These are phyloP conservation scores for Electrophaes corylata DNA, from an alignment of 2,888 invertebrate species.

Conservation along the genomic window DNA sequence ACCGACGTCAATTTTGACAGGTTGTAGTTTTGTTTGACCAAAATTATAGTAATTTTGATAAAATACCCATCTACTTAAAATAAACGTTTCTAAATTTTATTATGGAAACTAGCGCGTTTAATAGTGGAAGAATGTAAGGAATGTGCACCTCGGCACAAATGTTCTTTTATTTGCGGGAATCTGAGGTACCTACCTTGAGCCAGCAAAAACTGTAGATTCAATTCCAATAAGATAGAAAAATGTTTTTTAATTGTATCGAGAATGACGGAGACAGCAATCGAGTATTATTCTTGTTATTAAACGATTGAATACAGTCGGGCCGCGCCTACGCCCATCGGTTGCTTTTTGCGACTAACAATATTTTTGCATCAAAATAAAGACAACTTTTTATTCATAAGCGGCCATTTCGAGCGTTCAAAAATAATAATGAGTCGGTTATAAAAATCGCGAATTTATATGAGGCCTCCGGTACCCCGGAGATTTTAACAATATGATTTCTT, in stretches of 20 bases:
- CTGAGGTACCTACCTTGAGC: conserved; percentile 29
- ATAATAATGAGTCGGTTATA: conserved; percentile 80
- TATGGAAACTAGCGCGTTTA: conserved; percentile 59
- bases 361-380: conserved; percentile 78
- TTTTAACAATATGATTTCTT: conserved; percentile 79
- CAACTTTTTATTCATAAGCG: conserved; percentile 77
- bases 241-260: conserved; percentile 48
- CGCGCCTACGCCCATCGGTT: conserved; percentile 47
- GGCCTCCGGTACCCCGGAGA: conserved; percentile 50
- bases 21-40: conserved; percentile 78
- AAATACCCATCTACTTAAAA: conserved; percentile 80
- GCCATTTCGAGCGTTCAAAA: conserved; percentile 69
- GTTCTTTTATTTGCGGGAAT: conserved; percentile 49
- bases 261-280: conserved; percentile 38
- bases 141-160: conserved; percentile 52
- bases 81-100: conserved; percentile 64
- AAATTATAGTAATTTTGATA: conserved; percentile 83
- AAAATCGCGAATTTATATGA: conserved; percentile 79
- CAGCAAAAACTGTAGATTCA: conserved; percentile 30
- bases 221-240: conserved; percentile 34
- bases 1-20: conserved; percentile 82
- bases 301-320: conserved; percentile 47
- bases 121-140: conserved; percentile 66
- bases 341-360: conserved; percentile 69
- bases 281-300: conserved; percentile 51